These are phyloP conservation scores for Talpa occidentalis DNA, from an alignment of 2,113 vertebrate genomes.

Conservation along the genomic window DNA sequence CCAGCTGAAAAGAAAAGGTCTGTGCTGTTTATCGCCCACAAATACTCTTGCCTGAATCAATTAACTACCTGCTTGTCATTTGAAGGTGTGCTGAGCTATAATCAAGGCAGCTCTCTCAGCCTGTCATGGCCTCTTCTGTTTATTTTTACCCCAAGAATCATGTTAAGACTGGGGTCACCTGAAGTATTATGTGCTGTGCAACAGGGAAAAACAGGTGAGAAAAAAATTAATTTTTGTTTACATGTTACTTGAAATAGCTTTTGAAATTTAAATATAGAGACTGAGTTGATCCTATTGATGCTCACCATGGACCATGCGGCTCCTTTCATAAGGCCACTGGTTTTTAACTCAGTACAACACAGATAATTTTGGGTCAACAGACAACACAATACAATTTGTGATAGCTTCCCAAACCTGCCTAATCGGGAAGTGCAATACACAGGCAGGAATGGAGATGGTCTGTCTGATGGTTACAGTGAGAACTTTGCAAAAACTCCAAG, in stretches of 20 bases:
- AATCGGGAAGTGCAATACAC: neutral
- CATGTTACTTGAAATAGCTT: neutral
- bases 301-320: neutral
- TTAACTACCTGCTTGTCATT: neutral
- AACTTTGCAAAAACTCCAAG: neutral
- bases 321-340: neutral
- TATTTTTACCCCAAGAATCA: neutral
- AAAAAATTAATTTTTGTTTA: neutral
- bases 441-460: neutral
- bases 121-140: neutral
- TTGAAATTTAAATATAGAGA: neutral
- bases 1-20: neutral
- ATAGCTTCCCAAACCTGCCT: neutral
- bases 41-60: neutral
- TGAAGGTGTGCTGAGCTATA: neutral
- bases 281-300: neutral
- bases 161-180: neutral
- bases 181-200: neutral
- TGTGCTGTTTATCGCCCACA: neutral
- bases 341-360: neutral
- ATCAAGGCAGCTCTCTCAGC: neutral
- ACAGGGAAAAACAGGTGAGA: neutral
- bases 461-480: neutral
- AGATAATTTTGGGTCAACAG: neutral
- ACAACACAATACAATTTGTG: neutral